A percentile compares a stretch with the other conserved stretches of the same genome.
These are phyloP conservation scores for Pangasianodon gigas DNA, from an alignment of 2,113 vertebrate species.

Conservation along the genomic window DNA sequence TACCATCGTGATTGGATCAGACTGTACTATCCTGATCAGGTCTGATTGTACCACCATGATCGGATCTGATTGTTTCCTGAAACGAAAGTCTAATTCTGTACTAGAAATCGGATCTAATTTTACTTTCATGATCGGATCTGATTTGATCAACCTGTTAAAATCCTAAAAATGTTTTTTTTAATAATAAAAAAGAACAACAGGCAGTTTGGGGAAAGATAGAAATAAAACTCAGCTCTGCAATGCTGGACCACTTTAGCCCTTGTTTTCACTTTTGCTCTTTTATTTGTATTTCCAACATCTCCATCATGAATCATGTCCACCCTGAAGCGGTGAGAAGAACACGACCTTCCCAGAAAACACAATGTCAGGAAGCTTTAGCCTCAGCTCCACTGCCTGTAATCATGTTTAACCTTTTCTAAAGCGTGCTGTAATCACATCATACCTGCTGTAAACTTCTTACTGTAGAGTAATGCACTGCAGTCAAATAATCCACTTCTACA, in stretches of 20 bases:
- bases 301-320: conserved; percentile 28
- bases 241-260: not conserved
- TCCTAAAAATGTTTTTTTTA: not conserved
- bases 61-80: not conserved
- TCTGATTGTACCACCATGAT: not conserved
- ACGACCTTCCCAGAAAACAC: conserved; percentile 32
- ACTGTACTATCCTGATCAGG: not conserved
- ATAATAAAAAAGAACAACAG: not conserved
- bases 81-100: not conserved
- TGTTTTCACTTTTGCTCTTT: conserved; percentile 23
- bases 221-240: not conserved
- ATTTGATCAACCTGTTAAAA: not conserved
- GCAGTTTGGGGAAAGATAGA: not conserved
- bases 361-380: conserved; percentile 38
- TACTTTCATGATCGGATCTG: not conserved
- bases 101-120: not conserved
- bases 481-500: not conserved
- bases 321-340: conserved; percentile 18
- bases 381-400: conserved; percentile 26
- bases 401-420: conserved; percentile 37
- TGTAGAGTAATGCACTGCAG: not conserved
- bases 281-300: conserved; percentile 36
- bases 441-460: conserved; percentile 11
- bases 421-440: conserved; percentile 24
- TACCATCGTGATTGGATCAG: not conserved